phyloP scores from a whole-genome alignment of 2,797 vertebrate species.

The Stomatorhinus walkeri region DNA sequence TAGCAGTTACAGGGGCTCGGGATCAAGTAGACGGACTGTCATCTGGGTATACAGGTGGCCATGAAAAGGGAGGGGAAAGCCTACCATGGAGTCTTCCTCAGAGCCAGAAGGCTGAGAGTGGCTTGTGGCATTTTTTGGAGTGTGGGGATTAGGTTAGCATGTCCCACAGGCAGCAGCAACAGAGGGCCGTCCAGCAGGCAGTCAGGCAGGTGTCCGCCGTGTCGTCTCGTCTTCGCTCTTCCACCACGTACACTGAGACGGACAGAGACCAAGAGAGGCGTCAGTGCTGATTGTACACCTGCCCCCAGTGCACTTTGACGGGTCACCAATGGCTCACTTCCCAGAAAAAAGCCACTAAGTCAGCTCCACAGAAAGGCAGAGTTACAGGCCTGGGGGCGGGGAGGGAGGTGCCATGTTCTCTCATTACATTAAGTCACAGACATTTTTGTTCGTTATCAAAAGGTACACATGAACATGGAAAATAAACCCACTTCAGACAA shows the following conservation, averaged over 20 bases:
- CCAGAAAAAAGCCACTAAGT: background rate
- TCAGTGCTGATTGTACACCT: background rate
- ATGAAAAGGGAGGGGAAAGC: slow-evolving; percentile 13
- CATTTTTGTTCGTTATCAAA: slow-evolving; percentile 8
- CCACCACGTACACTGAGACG: slow-evolving; percentile 80
- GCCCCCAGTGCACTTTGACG: too few species aligned
- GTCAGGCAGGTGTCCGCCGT: slow-evolving; percentile 80
- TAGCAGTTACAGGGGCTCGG: slow-evolving; percentile 18
- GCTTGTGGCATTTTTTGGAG: background rate
- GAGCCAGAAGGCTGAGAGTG: background rate
- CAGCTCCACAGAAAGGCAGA: background rate
- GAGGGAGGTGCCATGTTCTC: background rate
- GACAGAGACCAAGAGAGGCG: background rate
- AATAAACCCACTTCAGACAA: background rate
- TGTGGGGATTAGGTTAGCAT: slow-evolving; percentile 77
- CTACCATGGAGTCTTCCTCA: slow-evolving; percentile 28
- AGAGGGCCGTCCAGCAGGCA: slow-evolving; percentile 89
- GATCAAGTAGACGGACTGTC: slow-evolving; percentile 37
- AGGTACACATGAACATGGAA: background rate
- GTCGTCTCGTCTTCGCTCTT: slow-evolving; percentile 81
- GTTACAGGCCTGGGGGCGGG: background rate
- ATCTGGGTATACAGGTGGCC: slow-evolving; percentile 32
- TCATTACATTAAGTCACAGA: background rate
- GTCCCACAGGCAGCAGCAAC: slow-evolving; percentile 96
- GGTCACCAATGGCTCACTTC: background rate